Evolutionary conservation across 2,797 vertebrate species (phyloP), one percentile per base, ranked within the genome.

Genomic region (Oreonectes daqikongensis): DNA sequence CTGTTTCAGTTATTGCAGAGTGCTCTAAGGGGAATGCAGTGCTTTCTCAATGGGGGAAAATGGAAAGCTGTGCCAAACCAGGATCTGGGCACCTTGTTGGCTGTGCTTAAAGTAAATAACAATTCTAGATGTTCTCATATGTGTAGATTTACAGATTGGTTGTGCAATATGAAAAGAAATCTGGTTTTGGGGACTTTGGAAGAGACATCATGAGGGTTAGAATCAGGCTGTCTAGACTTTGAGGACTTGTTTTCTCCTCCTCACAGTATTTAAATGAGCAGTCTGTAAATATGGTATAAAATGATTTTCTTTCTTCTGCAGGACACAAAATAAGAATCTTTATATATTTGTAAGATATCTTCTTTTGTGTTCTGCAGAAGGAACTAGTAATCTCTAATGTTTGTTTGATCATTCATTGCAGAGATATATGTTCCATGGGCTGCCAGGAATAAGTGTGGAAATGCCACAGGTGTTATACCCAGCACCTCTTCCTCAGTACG

Each of bases 371-470:
- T 32, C 32, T 32, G 32, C 32, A 32, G 32, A 32, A 32, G 32
- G 6, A 32, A 32, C 6, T 32, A 32, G 3, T 46, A 10, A n/a
- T 53, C 4, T 24, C 18, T 48, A 11, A n/a, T 57, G 46, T 60
- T 44, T 59, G 5, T 75, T 26, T 69, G 35, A 63, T 22, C 81
- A 20, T 79, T 22, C 81, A 20, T 79, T 79, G 55, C 84, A 99
- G 98, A 96, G 95, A 87, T 93, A 94, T 52, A 98, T 97, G 96
- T 99, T 99, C 85, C 93, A 96, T 0, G 97, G 96, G 18, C 87
- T 95, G 81, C 96, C 96, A 61, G 97, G 97, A 75, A 87, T 99
- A 82, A 95, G 88, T 86, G 90, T 95, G 15, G 95, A 97, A 74
- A 94, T 96, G 94, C 95, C 95, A 0, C 1, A 84, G 0, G 93